A percentile compares a stretch with the other conserved stretches of the same genome.
These are phyloP conservation scores for Drosophila suboccidentalis DNA, from an alignment of 2,888 invertebrate species.

Conservation along the genomic window DNA sequence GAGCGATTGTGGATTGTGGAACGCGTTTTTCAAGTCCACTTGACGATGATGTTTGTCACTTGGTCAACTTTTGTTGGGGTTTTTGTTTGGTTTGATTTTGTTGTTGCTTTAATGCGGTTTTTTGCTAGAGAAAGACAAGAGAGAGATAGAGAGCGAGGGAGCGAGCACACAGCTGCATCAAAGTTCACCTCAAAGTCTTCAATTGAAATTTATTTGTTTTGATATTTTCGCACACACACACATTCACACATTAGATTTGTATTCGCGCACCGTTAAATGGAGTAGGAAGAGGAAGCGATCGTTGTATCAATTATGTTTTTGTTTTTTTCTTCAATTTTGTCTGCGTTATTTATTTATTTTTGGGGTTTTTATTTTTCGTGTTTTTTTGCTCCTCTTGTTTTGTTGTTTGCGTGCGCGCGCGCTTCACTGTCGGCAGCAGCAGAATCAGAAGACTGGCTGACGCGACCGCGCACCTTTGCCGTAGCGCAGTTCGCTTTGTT, in stretches of 20 bases:
- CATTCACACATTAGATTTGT: slow-evolving; percentile 19
- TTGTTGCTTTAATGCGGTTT: slow-evolving; percentile 28
- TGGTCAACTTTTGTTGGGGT: slow-evolving; percentile 46
- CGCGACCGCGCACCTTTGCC: slow-evolving; percentile 79
- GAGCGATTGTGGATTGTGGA: slow-evolving; percentile 43
- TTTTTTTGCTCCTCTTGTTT: slow-evolving; percentile 38
- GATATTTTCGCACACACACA: slow-evolving; percentile 30
- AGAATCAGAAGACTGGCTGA: slow-evolving; percentile 77
- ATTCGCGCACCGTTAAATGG: slow-evolving; percentile 55
- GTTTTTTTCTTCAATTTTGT: slow-evolving; percentile 36
- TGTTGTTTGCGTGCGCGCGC: slow-evolving; percentile 64
- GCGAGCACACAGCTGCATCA: slow-evolving; percentile 10
- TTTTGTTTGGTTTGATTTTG: slow-evolving; percentile 14
- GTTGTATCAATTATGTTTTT: slow-evolving; percentile 47
- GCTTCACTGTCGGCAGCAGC: slow-evolving; percentile 73
- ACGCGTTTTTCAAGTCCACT: slow-evolving; percentile 80
- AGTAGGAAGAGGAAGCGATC: slow-evolving; percentile 65
- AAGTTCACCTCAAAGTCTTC: slow-evolving; percentile 46
- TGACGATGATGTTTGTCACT: slow-evolving; percentile 57
- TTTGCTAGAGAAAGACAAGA: not conserved
- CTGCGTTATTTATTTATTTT: slow-evolving; percentile 19
- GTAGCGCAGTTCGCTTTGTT: slow-evolving; percentile 75
- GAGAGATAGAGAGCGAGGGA: not conserved
- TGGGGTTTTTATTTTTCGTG: slow-evolving; percentile 9
- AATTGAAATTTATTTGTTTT: slow-evolving; percentile 56